A percentile compares a stretch with the other conserved stretches of the same genome.
Evolutionary conservation across 2,888 invertebrate genomes (phyloP).

Genomic region (Tanytarsus gracilentus): DNA sequence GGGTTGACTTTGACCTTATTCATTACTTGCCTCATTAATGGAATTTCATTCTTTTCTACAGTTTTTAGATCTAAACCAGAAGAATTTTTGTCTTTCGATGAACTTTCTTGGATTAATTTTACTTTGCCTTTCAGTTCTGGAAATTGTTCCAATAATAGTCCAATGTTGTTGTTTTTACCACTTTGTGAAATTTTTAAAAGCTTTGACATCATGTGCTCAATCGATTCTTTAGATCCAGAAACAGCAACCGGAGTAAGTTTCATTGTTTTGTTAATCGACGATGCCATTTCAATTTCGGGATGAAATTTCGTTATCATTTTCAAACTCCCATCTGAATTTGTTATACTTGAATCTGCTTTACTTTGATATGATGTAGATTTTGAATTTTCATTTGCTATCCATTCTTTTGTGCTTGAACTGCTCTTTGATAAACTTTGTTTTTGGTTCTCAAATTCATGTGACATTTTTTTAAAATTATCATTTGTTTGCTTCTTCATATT

Average conservation of each 20-base stretch:
- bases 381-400: too few species aligned
- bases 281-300: too few species aligned
- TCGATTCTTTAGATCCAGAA: too few species aligned
- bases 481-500: too few species aligned
- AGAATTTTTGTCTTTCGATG: not conserved
- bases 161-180: not conserved
- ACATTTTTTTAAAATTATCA: too few species aligned
- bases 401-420: too few species aligned
- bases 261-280: too few species aligned
- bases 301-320: not conserved
- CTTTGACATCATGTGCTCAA: too few species aligned
- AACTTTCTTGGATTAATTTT: not conserved
- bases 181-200: not conserved
- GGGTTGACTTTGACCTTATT: not conserved
- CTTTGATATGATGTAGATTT: not conserved
- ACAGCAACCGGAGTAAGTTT: too few species aligned
- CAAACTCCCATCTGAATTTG: not conserved
- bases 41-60: not conserved
- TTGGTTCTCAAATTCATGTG: too few species aligned
- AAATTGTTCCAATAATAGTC: not conserved
- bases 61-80: not conserved
- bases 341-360: not conserved
- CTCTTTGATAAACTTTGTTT: too few species aligned
- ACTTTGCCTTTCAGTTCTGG: not conserved
- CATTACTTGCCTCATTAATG: not conserved